Base-by-base conservation (phyloP, 2,797 vertebrate species). In the Hippocampus kuda region DNA sequence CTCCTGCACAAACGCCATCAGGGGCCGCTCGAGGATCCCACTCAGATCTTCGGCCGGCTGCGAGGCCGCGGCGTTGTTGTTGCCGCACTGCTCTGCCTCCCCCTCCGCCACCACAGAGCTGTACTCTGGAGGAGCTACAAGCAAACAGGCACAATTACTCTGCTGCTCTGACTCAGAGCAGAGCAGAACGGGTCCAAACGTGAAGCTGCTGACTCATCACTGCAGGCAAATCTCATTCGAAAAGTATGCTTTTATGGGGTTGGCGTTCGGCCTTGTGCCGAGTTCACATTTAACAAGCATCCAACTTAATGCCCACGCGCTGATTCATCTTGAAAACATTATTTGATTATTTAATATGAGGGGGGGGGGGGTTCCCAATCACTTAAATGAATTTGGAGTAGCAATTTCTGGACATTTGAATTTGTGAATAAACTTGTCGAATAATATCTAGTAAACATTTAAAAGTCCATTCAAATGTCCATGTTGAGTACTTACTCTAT, bases 41-140 rank as follows among this genome's bases (percentile, higher is more conserved):
- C 88, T 87, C 8, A 91, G 88, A 9, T 90, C 92, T 0, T 92
- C 92, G 1, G 82, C 85, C 0, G 80, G 81, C 7, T 74, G 85
- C 0, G 82, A 84, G 0, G 78, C 83, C 12, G 72, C 75, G 6
- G 88, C 38, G 41, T 59, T 86, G 60, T 73, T 34, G 34, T 59
- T 86, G 56, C 74, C 86, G 22, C 77, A 63, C 44, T 86, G 88
- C 77, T 81, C 86, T 0, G 85, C 87, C 69, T 93, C 92, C 0
- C 90, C 91, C 12, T 91, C 88, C 0, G 92, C 91, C 67, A 98
- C 92, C 0, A 98, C 90, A 0, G 92, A 89, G 0, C 92, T 93
- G 81, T 98, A 98, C 26, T 95, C 95, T 0, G 97, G 97, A 30
- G 97, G 96, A 54, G 96, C 97, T 98, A 87, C 3, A 54, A 66